Evolutionary conservation across 1,140 invertebrate genomes (phyloP).

Genomic region (Hylaeus volcanicus): DNA sequence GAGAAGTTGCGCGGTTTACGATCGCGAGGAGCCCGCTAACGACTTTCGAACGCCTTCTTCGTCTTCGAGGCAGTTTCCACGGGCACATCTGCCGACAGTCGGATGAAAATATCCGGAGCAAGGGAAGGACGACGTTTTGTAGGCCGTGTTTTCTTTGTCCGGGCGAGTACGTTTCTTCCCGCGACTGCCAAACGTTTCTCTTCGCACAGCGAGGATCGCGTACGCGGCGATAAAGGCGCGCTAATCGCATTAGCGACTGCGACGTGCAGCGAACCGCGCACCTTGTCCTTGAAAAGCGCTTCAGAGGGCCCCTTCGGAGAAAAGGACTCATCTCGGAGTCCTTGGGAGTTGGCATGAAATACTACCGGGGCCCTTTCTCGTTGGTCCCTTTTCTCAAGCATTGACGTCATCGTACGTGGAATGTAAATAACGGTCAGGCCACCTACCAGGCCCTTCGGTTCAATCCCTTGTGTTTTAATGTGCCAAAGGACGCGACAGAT

Average conservation of each 20-base stretch:
- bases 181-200: background rate
- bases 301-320: conserved; percentile 5
- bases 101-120: background rate
- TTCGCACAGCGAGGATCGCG: background rate
- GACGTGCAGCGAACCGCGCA: conserved; percentile 56
- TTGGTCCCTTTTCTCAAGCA: background rate
- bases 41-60: conserved; percentile 11
- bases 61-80: conserved; percentile 7
- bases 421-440: conserved; percentile 61
- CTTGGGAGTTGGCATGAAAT: background rate
- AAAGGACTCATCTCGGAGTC: conserved; percentile 17
- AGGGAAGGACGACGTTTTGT: background rate
- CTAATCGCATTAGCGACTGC: conserved; percentile 70
- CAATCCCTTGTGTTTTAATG: conserved; percentile 9
- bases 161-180: background rate
- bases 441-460: conserved; percentile 37
- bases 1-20: conserved; percentile 21
- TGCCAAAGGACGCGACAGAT: conserved; percentile 39
- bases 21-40: conserved; percentile 16
- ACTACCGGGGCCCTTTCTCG: background rate
- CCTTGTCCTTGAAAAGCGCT: conserved; percentile 38
- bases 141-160: conserved; percentile 39
- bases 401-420: conserved; percentile 41
- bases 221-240: conserved; percentile 64
- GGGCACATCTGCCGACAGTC: conserved; percentile 25